These are phyloP conservation scores for Taenaris catops DNA, from an alignment of 2,888 invertebrate genomes.

Conservation along the genomic window DNA sequence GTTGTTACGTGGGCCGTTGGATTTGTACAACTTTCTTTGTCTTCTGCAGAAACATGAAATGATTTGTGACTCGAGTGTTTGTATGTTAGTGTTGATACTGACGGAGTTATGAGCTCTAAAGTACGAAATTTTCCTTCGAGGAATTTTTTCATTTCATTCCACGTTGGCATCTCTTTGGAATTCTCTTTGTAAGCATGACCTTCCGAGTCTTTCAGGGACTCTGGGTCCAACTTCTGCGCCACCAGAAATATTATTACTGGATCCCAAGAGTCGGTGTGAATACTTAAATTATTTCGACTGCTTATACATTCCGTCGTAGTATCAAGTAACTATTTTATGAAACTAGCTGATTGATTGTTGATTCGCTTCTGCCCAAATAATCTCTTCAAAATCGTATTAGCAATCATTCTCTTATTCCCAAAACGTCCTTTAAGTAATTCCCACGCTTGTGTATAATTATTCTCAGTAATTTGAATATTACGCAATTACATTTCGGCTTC, in stretches of 20 bases:
- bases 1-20: too few relatives aligned
- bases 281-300: slow-evolving; percentile 23
- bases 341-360: slow-evolving; percentile 8
- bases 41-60: too few relatives aligned
- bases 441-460: slow-evolving; percentile 22
- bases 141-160: slow-evolving; percentile 11
- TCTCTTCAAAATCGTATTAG: slow-evolving; percentile 1
- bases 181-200: slow-evolving; percentile 13
- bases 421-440: slow-evolving; percentile 8
- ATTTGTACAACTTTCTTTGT: too few relatives aligned
- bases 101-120: neutral
- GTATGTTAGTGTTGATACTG: neutral
- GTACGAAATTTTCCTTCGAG: slow-evolving; percentile 1
- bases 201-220: slow-evolving; percentile 27
- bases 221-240: slow-evolving; percentile 26
- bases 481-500: slow-evolving; percentile 20
- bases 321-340: neutral
- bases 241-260: slow-evolving; percentile 27
- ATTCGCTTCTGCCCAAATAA: slow-evolving; percentile 9
- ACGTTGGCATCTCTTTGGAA: slow-evolving; percentile 19
- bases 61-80: neutral
- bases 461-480: slow-evolving; percentile 15
- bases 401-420: slow-evolving; percentile 12
- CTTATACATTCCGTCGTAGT: slow-evolving; percentile 27
- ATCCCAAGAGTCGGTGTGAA: slow-evolving; percentile 25